Percentiles rank a stretch among this genome's conserved stretches.
Conservation (phyloP, 2,888 invertebrate genomes). For the Acleris cristana region DNA sequence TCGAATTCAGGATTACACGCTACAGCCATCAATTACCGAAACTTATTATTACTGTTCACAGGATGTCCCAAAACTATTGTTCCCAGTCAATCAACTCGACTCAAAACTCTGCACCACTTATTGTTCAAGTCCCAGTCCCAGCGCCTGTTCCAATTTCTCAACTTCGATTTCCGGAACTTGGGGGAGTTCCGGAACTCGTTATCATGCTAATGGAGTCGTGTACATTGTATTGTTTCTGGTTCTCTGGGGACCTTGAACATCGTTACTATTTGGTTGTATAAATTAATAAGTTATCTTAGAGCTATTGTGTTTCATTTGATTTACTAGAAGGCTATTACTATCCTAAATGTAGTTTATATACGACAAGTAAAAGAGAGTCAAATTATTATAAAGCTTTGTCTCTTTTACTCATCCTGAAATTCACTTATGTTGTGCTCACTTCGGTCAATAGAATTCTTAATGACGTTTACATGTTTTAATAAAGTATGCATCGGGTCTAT, state of each 20-base stretch:
- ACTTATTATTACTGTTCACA: not conserved
- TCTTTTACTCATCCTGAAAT: too few relatives aligned
- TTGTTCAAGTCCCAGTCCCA: conserved; percentile 17
- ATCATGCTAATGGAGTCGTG: conserved; percentile 34
- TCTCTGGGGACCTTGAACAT: conserved; percentile 20
- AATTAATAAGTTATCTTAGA: conserved; percentile 32
- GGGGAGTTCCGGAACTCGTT: conserved; percentile 29
- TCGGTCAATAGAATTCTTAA: too few relatives aligned
- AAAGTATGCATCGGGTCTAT: too few relatives aligned
- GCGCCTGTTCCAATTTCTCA: conserved; percentile 15
- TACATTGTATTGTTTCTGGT: conserved; percentile 32
- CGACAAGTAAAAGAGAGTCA: not conserved
- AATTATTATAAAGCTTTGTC: not conserved
- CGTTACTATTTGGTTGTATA: conserved; percentile 26
- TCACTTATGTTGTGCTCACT: too few relatives aligned
- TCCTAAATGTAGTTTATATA: not conserved
- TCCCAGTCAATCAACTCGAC: not conserved
- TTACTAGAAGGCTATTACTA: not conserved
- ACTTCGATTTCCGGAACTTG: conserved; percentile 25
- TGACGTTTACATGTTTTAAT: too few relatives aligned
- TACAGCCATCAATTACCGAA: not conserved
- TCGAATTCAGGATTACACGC: not conserved
- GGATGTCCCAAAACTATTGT: not conserved
- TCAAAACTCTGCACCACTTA: conserved; percentile 24
- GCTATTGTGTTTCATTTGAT: not conserved